Conservation (phyloP, 2,888 invertebrate species). For the Ferdinandea cuprea region DNA sequence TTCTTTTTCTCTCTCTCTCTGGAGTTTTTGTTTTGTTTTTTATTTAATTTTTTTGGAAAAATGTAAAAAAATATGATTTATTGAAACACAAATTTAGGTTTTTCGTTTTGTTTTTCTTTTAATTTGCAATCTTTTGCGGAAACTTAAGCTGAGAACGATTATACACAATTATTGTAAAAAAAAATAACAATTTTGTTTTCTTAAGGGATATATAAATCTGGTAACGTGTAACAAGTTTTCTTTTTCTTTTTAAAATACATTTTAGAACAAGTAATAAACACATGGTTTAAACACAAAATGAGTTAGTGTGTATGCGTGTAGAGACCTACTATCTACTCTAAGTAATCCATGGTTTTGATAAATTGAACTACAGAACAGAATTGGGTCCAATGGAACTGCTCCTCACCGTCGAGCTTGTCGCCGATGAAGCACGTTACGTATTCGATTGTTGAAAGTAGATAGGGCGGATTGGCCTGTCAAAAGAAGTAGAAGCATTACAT, state of each 20-base stretch:
- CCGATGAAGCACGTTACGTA: slow-evolving; percentile 97
- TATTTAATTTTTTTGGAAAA: slow-evolving; percentile 20
- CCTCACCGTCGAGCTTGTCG: slow-evolving; percentile 92
- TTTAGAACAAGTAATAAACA: slow-evolving; percentile 37
- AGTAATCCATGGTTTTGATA: slow-evolving; percentile 94
- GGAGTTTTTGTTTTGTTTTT: slow-evolving; percentile 12
- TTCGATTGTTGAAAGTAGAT: slow-evolving; percentile 96
- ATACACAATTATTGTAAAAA: slow-evolving; percentile 47
- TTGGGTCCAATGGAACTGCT: slow-evolving; percentile 99
- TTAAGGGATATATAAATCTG: slow-evolving; percentile 64
- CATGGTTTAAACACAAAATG: slow-evolving; percentile 20
- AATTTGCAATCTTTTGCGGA: slow-evolving; percentile 28
- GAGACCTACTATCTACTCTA: slow-evolving; percentile 68
- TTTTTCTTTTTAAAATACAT: slow-evolving; percentile 47
- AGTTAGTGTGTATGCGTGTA: slow-evolving; percentile 11
- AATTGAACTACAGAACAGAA: slow-evolving; percentile 98
- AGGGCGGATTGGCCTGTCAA: slow-evolving; percentile 94
- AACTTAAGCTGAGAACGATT: slow-evolving; percentile 46
- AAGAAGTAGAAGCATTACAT: slow-evolving; percentile 22
- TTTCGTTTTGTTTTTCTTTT: slow-evolving; percentile 27
- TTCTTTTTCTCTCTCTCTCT: slow-evolving; percentile 50
- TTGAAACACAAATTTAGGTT: slow-evolving; percentile 58
- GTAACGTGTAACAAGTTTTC: slow-evolving; percentile 63
- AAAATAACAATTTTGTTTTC: slow-evolving; percentile 70
- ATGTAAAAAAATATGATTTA: slow-evolving; percentile 49